Base-by-base conservation (phyloP, 2,888 invertebrate species). In the Habroteleia sp. region DNA sequence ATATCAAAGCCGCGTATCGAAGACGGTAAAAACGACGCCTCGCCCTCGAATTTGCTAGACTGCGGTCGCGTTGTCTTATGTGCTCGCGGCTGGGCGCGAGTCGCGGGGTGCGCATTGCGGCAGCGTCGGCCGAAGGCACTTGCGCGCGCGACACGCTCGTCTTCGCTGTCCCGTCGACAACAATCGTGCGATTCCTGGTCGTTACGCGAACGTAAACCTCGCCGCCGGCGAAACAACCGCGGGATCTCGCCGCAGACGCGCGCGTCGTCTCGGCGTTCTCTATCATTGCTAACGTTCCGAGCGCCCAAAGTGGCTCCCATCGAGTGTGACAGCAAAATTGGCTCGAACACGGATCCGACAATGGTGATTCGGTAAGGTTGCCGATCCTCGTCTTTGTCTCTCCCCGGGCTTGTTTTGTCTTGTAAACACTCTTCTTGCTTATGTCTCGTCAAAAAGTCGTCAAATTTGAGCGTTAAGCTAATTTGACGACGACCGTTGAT, bases 361-460 rank as follows among this genome's bases (percentile, higher is more conserved):
- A 87, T 87, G 87, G 87, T 87, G 83, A 87, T 87, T 84, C 84
- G 86, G 87, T 87, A 83, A 83, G 81, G 2, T 42, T 11, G 25
- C 23, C 54, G 10, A 31, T 29, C 20, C 7, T 25, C 10, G 10
- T 10, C 10, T 29, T 29, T 29, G 10, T 7, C 7, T 25, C 7
- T 20, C 20, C 2, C 20, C 20, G n/a, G n/a, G n/a, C n/a, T n/a
- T n/a, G n/a, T 20, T 20, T 20, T 4, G 20, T 20, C 4, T 2
- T 20, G 2, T 20, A 4, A 20, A 20, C 20, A 3, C 20, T 2
- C 4, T 20, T 20, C 2, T 20, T 20, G 20, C 4, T 20, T 20
- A 20, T 20, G 20, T 20, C n/a, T n/a, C n/a, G n/a, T n/a, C n/a
- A n/a, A n/a, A n/a, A n/a, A n/a, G n/a, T n/a, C n/a, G n/a, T n/a